Evolutionary conservation across 1,140 invertebrate species (phyloP).

Genomic region (Wiebesia pumilae): DNA sequence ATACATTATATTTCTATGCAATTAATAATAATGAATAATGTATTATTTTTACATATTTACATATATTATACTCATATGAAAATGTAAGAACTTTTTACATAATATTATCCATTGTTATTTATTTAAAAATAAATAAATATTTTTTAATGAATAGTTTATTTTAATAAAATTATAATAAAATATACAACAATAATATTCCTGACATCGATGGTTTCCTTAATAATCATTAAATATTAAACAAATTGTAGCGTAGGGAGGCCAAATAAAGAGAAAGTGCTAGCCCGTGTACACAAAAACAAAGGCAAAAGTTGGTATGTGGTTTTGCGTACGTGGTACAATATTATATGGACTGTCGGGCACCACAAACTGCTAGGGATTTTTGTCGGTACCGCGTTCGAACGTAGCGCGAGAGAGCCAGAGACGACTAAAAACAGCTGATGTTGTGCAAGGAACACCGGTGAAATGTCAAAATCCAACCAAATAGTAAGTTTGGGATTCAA

Average conservation of each 20-base stretch:
- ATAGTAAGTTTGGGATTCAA: constrained; percentile 68
- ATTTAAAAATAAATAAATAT: too few species aligned
- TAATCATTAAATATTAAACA: not conserved
- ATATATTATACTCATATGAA: too few species aligned
- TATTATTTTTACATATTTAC: too few species aligned
- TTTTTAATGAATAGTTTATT: not conserved
- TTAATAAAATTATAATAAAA: not conserved
- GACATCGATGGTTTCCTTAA: not conserved
- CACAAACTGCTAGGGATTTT: constrained; percentile 62
- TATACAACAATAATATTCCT: not conserved
- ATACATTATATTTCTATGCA: too few species aligned
- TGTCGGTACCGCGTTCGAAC: constrained; percentile 51
- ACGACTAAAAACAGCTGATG: constrained; percentile 72
- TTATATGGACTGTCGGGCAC: not conserved
- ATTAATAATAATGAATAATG: too few species aligned
- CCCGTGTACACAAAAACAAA: not conserved
- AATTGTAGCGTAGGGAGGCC: constrained; percentile 13
- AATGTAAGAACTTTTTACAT: too few species aligned
- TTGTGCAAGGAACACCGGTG: constrained; percentile 68
- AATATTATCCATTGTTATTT: too few species aligned
- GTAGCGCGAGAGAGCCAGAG: constrained; percentile 56
- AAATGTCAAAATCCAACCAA: constrained; percentile 75
- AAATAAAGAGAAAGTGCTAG: constrained; percentile 16
- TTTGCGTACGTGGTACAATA: not conserved
- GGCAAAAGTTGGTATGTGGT: not conserved